Conservation (phyloP, 2,888 invertebrate species). For the Camptogramma bilineatum region DNA sequence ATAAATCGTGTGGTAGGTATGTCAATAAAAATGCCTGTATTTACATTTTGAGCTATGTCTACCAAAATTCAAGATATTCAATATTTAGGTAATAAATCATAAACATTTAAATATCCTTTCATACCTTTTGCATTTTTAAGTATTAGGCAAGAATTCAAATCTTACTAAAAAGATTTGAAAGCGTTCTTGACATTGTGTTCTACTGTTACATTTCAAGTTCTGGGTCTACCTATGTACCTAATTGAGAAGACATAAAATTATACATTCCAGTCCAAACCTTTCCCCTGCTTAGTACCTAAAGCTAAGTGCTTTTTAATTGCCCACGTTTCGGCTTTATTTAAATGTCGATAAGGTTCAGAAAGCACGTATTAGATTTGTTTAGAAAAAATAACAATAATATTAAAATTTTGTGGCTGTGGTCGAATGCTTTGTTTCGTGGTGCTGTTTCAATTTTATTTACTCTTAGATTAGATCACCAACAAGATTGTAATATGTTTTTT, state of each 20-base stretch:
- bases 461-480: too few species aligned
- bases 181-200: not conserved
- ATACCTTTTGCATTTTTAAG: too few species aligned
- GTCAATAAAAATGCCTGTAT: too few species aligned
- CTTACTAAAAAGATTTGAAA: not conserved
- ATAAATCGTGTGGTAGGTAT: too few species aligned
- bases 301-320: slow-evolving; percentile 17
- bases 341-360: slow-evolving; percentile 3
- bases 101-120: too few species aligned
- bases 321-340: slow-evolving; percentile 11
- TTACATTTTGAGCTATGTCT: too few species aligned
- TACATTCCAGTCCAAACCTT: slow-evolving; percentile 10
- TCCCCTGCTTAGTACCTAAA: not conserved
- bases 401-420: not conserved
- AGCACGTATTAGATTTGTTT: not conserved
- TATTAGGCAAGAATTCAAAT: too few species aligned
- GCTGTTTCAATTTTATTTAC: not conserved
- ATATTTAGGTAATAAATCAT: too few species aligned
- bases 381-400: not conserved
- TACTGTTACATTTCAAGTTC: not conserved
- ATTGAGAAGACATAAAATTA: not conserved
- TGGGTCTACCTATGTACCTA: not conserved
- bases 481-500: too few species aligned
- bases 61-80: too few species aligned
- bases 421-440: not conserved